These are phyloP conservation scores for Microctenopoma lineatum DNA, from an alignment of 2,797 vertebrate species.

Conservation along the genomic window DNA sequence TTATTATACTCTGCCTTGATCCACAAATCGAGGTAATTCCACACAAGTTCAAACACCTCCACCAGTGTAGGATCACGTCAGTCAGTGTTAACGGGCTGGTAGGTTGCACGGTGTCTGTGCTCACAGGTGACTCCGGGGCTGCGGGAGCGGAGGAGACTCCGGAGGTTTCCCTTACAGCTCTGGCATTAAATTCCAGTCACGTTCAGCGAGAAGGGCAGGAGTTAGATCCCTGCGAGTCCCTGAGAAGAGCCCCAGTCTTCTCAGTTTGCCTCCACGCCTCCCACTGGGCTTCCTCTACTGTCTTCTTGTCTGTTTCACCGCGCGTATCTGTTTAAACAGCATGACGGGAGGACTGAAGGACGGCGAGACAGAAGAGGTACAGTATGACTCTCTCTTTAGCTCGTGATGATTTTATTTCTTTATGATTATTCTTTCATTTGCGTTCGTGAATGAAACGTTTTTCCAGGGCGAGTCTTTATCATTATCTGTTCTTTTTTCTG, in stretches of 20 bases:
- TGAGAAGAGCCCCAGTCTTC: conserved; percentile 39
- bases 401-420: neutral
- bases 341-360: conserved; percentile 94
- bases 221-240: conserved; percentile 53
- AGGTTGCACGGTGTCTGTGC: conserved; percentile 36
- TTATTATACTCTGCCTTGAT: conserved; percentile 38
- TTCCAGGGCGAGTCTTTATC: conserved; percentile 6
- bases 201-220: conserved; percentile 52
- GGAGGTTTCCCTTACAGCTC: conserved; percentile 38
- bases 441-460: neutral
- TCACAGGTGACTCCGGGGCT: conserved; percentile 52
- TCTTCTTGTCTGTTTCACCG: conserved; percentile 60
- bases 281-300: conserved; percentile 78
- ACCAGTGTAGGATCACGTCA: conserved; percentile 25
- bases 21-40: conserved; percentile 37
- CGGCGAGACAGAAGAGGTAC: conserved; percentile 92
- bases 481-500: conserved; percentile 41
- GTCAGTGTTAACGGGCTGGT: conserved; percentile 6
- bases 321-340: conserved; percentile 79
- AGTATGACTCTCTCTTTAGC: conserved; percentile 45
- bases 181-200: conserved; percentile 50
- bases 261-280: conserved; percentile 80
- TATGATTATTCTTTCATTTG: neutral
- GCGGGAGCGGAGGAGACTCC: conserved; percentile 19
- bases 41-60: conserved; percentile 11